Percentiles rank a stretch among this genome's conserved stretches.
phyloP scores from a whole-genome alignment of 1,140 invertebrate genomes.

The Drosophila takahashii region DNA sequence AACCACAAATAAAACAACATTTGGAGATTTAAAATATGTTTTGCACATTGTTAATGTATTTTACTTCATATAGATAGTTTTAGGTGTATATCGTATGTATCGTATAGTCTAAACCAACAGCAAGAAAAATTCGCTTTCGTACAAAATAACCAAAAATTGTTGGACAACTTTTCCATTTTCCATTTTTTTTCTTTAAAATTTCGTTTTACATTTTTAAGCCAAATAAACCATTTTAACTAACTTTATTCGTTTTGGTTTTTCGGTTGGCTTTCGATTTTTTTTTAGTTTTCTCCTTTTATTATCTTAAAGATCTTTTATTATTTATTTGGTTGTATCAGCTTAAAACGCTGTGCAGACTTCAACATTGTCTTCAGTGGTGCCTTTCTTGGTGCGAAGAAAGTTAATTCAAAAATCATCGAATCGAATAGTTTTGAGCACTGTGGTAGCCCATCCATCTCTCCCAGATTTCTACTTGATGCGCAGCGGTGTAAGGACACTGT shows the following conservation, averaged over 20 bases:
- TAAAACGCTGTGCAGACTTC: conserved; percentile 78
- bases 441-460: conserved; percentile 18
- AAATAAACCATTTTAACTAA: conserved; percentile 32
- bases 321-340: conserved; percentile 73
- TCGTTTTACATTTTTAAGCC: conserved; percentile 28
- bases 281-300: conserved; percentile 30
- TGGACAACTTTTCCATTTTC: conserved; percentile 62
- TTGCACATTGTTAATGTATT: conserved; percentile 70
- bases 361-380: conserved; percentile 55
- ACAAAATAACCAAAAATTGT: conserved; percentile 64
- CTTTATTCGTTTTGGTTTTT: conserved; percentile 54
- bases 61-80: conserved; percentile 39
- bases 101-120: conserved; percentile 79
- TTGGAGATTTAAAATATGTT: conserved; percentile 26
- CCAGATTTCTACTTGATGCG: conserved; percentile 69
- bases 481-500: conserved; percentile 81
- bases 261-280: conserved; percentile 32
- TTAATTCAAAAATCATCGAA: conserved; percentile 52
- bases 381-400: conserved; percentile 45
- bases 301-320: conserved; percentile 62
- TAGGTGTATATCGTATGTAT: conserved; percentile 70
- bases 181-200: conserved; percentile 39
- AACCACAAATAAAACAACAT: conserved; percentile 66
- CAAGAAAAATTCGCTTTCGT: conserved; percentile 84
- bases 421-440: conserved; percentile 70